Evolutionary conservation across 2,797 vertebrate species (phyloP).

Genomic region (Pampus argenteus): DNA sequence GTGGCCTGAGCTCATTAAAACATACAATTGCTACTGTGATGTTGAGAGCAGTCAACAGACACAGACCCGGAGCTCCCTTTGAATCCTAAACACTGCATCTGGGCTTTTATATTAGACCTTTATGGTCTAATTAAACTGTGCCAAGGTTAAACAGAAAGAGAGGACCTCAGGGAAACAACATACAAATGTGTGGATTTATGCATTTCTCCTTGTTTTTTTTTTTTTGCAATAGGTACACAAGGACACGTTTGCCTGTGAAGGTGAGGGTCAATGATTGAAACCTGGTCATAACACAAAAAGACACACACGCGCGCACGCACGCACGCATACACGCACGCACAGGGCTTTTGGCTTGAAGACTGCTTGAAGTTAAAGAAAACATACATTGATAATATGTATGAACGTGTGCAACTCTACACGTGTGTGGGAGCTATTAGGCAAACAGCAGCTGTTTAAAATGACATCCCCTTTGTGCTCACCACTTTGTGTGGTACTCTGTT

Average conservation of each 20-base stretch:
- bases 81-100: conserved; percentile 49
- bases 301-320: conserved; percentile 8
- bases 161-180: conserved; percentile 50
- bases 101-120: conserved; percentile 48
- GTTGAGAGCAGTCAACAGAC: conserved; percentile 1
- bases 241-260: conserved; percentile 51
- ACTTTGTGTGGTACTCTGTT: conserved; percentile 51
- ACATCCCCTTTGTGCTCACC: conserved; percentile 37
- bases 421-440: conserved; percentile 41
- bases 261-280: conserved; percentile 40
- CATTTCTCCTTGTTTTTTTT: conserved; percentile 67
- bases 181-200: conserved; percentile 63
- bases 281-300: conserved; percentile 12
- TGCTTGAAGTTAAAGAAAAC: conserved; percentile 1
- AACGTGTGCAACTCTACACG: conserved; percentile 11
- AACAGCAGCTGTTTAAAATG: conserved; percentile 69
- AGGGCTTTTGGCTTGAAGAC: neutral
- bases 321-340: neutral
- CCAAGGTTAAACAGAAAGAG: conserved; percentile 57
- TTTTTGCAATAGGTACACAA: conserved; percentile 35
- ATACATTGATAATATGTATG: too few relatives aligned
- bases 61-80: conserved; percentile 18
- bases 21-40: conserved; percentile 15
- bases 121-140: conserved; percentile 59
- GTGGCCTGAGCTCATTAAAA: conserved; percentile 5